Conservation (phyloP, 2,113 vertebrate species). For the Chaetorhynchus papuensis region DNA sequence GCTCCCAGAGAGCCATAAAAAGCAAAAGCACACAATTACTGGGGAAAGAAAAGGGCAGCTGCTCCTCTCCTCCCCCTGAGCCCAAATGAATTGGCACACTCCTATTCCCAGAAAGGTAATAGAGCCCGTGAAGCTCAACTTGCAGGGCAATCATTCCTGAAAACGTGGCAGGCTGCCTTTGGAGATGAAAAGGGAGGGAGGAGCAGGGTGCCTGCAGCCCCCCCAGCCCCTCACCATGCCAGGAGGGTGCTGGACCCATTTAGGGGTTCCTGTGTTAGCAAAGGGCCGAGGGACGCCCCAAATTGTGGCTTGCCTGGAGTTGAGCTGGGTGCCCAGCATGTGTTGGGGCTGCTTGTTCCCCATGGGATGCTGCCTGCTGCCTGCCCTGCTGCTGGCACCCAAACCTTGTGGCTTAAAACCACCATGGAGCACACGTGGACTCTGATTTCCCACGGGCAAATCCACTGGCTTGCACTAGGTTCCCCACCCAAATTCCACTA, state of each 20-base stretch:
- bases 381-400: neutral
- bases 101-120: slow-evolving; percentile 53
- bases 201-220: neutral
- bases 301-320: neutral
- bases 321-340: neutral
- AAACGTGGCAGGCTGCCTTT: slow-evolving; percentile 1
- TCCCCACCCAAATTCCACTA: neutral
- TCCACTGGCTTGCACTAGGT: neutral
- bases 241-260: neutral
- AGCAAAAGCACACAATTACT: slow-evolving; percentile 26
- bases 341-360: neutral
- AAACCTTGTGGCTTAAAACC: neutral
- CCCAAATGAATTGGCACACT: neutral
- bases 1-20: slow-evolving; percentile 30
- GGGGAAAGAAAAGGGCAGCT: slow-evolving; percentile 45
- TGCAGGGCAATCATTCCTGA: slow-evolving; percentile 9
- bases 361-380: rapidly evolving
- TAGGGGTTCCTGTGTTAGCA: neutral
- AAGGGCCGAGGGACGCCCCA: rapidly evolving
- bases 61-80: slow-evolving; percentile 31
- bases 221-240: neutral
- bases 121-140: neutral
- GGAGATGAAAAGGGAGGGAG: neutral
- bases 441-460: neutral
- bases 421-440: rapidly evolving